These are phyloP conservation scores for Leptinotarsa tumamoca DNA, from an alignment of 2,888 invertebrate species.

Conservation along the genomic window DNA sequence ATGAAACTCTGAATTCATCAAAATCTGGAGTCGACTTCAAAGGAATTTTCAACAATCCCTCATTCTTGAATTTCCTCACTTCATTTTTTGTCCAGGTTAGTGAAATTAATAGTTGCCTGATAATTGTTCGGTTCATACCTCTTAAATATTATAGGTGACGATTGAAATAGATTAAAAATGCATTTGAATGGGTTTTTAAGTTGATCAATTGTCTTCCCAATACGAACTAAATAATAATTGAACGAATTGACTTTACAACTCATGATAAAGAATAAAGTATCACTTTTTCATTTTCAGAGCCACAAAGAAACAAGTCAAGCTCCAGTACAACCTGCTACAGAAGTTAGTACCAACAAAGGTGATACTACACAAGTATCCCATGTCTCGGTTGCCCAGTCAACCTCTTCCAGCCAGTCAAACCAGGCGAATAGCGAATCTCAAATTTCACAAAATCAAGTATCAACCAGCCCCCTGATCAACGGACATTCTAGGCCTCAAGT, in stretches of 20 bases:
- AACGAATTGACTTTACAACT: too few relatives aligned
- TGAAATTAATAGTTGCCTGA: not conserved
- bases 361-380: not conserved
- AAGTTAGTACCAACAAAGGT: not conserved
- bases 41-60: slow-evolving; percentile 15
- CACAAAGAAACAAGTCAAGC: not conserved
- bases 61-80: slow-evolving; percentile 11
- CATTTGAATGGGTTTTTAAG: too few relatives aligned
- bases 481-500: not conserved
- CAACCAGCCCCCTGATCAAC: not conserved
- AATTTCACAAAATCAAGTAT: not conserved
- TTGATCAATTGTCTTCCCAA: too few relatives aligned
- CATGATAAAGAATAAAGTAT: too few relatives aligned
- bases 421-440: not conserved
- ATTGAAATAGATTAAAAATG: too few relatives aligned
- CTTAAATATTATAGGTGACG: too few relatives aligned
- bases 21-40: not conserved
- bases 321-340: not conserved
- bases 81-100: not conserved
- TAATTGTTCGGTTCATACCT: too few relatives aligned
- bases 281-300: not conserved
- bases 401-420: not conserved
- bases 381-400: not conserved
- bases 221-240: too few relatives aligned
- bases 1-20: not conserved